Base-by-base conservation (phyloP, 2,113 vertebrate genomes). In the Climacteris rufus region DNA sequence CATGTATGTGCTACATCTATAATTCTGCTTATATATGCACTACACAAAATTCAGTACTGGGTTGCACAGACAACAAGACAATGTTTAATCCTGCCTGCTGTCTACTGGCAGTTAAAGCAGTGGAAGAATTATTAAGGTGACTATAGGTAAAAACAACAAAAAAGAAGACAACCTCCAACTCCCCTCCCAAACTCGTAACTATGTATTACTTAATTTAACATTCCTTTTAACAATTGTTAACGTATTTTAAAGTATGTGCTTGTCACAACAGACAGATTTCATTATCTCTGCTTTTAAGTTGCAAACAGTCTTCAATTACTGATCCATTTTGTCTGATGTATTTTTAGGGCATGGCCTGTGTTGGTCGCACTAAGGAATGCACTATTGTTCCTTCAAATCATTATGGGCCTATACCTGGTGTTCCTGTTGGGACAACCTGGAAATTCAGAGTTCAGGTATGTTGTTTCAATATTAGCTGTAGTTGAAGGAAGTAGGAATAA, bases 361-460 rank as follows among this genome's bases (percentile, higher is more conserved):
- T 99, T 97, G 99, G 99, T 82, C 99, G 99, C 39, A 99, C 99
- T 83, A 99, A 99, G 97, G 99, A 99, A 97, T 99, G 99, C 97
- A 99, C 99, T 84, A 99, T 99, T 94, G 99, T 99, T 90, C 99
- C 99, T 72, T 99, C 99, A 50, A 99, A 99, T 97, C 99, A 99
- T 92, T 99, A 99, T 93, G 99, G 99, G 64, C 99, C 99, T 42
- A 98, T 99, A 96, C 99, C 99, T 77, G 99, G 99, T 44, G 96
- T 99, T 98, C 99, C 99, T 88, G 99, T 99, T 87, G 99, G 99
- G 89, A 99, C 99, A 80, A 99, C 99, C 13, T 99, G 99, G 99
- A 99, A 99, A 94, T 99, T 99, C 97, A 98, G 99, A 98, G 99
- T 99, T 90, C 99, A 99, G 98, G 99, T 99, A 98, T 68, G 91